Base-by-base conservation (phyloP, 2,113 vertebrate genomes). In the Proterorhinus semilunaris region DNA sequence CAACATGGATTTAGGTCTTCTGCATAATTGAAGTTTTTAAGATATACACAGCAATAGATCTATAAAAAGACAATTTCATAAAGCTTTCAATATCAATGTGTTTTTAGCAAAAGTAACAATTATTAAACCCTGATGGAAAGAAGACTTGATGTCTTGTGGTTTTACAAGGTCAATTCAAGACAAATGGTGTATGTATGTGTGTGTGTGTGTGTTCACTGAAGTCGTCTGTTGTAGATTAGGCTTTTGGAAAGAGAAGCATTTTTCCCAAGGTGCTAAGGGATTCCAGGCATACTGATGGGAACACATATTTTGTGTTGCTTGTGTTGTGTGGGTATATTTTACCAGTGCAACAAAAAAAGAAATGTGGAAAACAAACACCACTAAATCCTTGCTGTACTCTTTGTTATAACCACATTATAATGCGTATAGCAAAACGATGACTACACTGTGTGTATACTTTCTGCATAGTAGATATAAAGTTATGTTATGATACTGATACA, bases 181-280 rank as follows among this genome's bases (percentile, higher is more conserved):
- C 27, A 36, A 36, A 36, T 36, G 27, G 52, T 17, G 47, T 10
- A 1, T 52, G 51, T 16, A 13, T 16, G 52, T 53, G 7, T 7
- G 7, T 53, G 51, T 52, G 51, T 17, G 3, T 21, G 53, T 11
- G 17, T 21, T 2, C 21, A 69, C 78, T 74, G 81, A 58, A 69
- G 70, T 48, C 48, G 70, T 86, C 89, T 91, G 91, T 81, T 91
- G 82, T 84, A 74, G 77, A 86, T 92, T 89, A 89, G 68, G 62
- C 62, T 84, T 88, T 84, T 81, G 76, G 82, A 79, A 78, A 69
- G 72, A 53, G 66, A 66, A 54, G 65, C 81, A 78, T 79, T 79
- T 89, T 90, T 88, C 83, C 89, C 90, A 90, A 36, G 90, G 89
- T 91, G 85, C 69, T 69, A 70, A 74, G 66, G 66, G 84, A 75